phyloP scores from a whole-genome alignment of 2,888 invertebrate genomes.

The Oscheius onirici region DNA sequence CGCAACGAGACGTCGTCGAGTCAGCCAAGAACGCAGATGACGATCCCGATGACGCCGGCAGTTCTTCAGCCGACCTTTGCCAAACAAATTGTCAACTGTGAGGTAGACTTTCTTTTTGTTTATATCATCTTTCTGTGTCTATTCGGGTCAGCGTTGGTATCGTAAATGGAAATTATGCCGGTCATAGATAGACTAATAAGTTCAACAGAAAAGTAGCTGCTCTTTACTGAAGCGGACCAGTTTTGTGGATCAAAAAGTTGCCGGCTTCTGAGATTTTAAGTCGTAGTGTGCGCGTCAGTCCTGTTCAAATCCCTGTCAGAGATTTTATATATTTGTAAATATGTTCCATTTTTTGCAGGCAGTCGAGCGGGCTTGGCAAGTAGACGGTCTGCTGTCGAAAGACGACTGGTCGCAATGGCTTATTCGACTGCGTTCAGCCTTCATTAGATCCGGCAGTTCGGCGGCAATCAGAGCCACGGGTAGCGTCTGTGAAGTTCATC shows the following conservation, averaged over 20 bases:
- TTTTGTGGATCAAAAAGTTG: too few species aligned
- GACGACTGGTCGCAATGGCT: slow-evolving; percentile 99
- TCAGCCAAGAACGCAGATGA: not conserved
- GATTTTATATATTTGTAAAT: too few species aligned
- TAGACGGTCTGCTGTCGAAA: slow-evolving; percentile 51
- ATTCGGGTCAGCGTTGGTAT: too few species aligned
- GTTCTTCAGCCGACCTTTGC: slow-evolving; percentile 32
- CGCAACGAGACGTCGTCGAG: slow-evolving; percentile 75
- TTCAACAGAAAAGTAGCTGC: too few species aligned
- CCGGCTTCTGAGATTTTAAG: too few species aligned
- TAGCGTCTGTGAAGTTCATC: slow-evolving; percentile 90
- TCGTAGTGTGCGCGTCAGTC: too few species aligned
- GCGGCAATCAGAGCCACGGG: slow-evolving; percentile 92
- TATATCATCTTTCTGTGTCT: not conserved
- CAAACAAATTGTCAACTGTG: slow-evolving; percentile 46
- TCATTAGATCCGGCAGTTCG: slow-evolving; percentile 88
- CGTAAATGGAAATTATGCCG: too few species aligned
- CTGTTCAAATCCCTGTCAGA: too few species aligned
- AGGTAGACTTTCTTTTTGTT: slow-evolving; percentile 23
- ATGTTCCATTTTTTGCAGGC: too few species aligned
- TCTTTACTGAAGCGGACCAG: too few species aligned
- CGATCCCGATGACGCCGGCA: not conserved
- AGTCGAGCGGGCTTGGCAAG: slow-evolving; percentile 33
- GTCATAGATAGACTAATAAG: too few species aligned
- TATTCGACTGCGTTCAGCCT: slow-evolving; percentile 86